phyloP scores from a whole-genome alignment of 1,140 invertebrate genomes.

The Pseudomyrmex gracilis region DNA sequence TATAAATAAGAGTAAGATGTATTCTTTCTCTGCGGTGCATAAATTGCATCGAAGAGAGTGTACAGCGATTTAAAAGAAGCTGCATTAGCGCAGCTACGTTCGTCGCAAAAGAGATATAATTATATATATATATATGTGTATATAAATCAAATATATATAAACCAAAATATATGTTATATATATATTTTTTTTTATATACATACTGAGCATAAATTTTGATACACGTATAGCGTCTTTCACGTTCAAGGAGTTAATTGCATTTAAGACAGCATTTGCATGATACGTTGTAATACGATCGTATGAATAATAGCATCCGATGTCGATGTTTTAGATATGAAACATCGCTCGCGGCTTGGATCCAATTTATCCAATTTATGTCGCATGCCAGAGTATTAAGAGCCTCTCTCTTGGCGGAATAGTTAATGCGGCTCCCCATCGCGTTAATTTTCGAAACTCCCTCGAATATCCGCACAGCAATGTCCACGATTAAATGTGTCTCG shows the following conservation, averaged over 20 bases:
- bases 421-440: slow-evolving; percentile 20
- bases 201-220: too few relatives aligned
- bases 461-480: slow-evolving; percentile 34
- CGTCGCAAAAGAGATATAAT: too few relatives aligned
- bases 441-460: slow-evolving; percentile 18
- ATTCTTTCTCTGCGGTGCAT: neutral
- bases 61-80: neutral
- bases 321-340: slow-evolving; percentile 32
- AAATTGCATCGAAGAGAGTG: neutral
- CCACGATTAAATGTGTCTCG: slow-evolving; percentile 1
- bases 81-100: too few relatives aligned
- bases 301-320: slow-evolving; percentile 3
- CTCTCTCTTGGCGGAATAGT: slow-evolving; percentile 3
- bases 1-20: neutral
- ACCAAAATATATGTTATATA: too few relatives aligned
- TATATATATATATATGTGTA: too few relatives aligned
- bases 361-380: slow-evolving; percentile 35
- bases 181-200: too few relatives aligned
- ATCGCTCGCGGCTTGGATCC: slow-evolving; percentile 7
- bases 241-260: neutral
- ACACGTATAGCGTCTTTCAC: neutral
- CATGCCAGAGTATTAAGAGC: slow-evolving; percentile 12
- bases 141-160: too few relatives aligned
- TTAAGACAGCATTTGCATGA: neutral
- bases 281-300: neutral